Evolutionary conservation across 2,113 vertebrate genomes (phyloP).

Genomic region (Blennius ocellaris): DNA sequence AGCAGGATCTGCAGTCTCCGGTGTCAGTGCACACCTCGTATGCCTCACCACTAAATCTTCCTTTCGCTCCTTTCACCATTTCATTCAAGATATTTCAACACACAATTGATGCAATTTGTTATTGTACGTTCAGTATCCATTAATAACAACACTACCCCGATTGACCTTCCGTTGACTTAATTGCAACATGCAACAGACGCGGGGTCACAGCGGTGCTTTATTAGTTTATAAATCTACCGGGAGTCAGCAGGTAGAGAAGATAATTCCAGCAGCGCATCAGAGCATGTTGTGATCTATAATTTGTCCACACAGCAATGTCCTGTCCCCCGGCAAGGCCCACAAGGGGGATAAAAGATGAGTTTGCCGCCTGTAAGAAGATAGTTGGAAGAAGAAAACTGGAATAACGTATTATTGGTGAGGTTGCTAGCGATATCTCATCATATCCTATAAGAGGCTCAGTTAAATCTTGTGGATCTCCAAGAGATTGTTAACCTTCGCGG

Average conservation of each 20-base stretch:
- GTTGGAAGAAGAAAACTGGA: conserved; percentile 34
- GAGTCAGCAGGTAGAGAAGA: conserved; percentile 6
- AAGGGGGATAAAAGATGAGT: conserved; percentile 17
- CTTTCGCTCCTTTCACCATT: neutral
- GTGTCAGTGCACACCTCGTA: neutral
- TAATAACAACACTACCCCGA: conserved; percentile 11
- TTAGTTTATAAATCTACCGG: conserved; percentile 24
- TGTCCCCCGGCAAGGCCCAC: neutral
- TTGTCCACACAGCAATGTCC: conserved; percentile 38
- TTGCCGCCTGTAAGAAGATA: conserved; percentile 20
- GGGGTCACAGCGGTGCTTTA: conserved; percentile 12
- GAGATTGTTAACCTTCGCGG: conserved; percentile 61
- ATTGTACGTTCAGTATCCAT: neutral
- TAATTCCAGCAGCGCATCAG: conserved; percentile 10
- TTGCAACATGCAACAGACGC: neutral
- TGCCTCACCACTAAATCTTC: neutral
- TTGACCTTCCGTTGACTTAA: conserved; percentile 39
- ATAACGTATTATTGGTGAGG: conserved; percentile 37
- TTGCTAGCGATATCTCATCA: conserved; percentile 42
- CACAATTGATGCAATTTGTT: neutral
- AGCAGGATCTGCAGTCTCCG: neutral
- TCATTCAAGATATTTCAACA: neutral
- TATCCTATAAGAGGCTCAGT: conserved; percentile 44
- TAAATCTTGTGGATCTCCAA: conserved; percentile 39
- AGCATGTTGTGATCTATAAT: conserved; percentile 30